Evolutionary conservation across 2,888 invertebrate genomes (phyloP), one percentile per base, ranked within the genome.

Genomic region (Lasioglossum marginatum): DNA sequence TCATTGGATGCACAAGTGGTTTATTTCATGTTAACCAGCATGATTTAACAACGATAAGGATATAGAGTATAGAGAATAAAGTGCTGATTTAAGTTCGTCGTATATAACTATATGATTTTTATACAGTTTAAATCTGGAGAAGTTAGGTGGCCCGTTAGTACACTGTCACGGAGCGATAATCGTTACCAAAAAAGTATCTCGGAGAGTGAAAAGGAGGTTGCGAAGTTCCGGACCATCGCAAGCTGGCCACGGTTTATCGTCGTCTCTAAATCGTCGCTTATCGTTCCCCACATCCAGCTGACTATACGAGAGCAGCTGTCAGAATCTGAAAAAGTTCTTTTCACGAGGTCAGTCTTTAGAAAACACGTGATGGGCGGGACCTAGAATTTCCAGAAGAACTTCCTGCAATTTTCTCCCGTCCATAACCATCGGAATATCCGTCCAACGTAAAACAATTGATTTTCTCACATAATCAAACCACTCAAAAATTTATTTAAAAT

Each of bases 241-340:
- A 60, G 71, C 81, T 77, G 76, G 43, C 52, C 48, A 77, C 74
- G 71, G 37, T 87, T 87, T 81, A 86, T 81, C 81, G 57, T 79
- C 75, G n/a, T 68, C 43, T 45, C 81, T 85, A 85, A 77, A 77
- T 87, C 75, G 79, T 68, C 45, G 40, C 79, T 88, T 85, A 86
- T 88, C 84, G 79, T 74, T 43, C 79, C 78, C 81, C 83, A 77
- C 70, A 88, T 86, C 79, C 63, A n/a, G 68, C 70, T 57, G 78
- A 70, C 79, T 77, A 79, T 77, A 60, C 52, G 10, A 48, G 37
- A 71, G 60, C 71, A 48, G 75, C 48, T 40, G 78, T 83, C 75
- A 81, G 76, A 72, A 78, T 68, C 57, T 87, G 73, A 82, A 88
- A 85, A 79, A 40, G 52, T 60, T 74, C 74, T 43, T 81, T 79